phyloP scores from a whole-genome alignment of 2,113 vertebrate species.

The Grantiella picta region DNA sequence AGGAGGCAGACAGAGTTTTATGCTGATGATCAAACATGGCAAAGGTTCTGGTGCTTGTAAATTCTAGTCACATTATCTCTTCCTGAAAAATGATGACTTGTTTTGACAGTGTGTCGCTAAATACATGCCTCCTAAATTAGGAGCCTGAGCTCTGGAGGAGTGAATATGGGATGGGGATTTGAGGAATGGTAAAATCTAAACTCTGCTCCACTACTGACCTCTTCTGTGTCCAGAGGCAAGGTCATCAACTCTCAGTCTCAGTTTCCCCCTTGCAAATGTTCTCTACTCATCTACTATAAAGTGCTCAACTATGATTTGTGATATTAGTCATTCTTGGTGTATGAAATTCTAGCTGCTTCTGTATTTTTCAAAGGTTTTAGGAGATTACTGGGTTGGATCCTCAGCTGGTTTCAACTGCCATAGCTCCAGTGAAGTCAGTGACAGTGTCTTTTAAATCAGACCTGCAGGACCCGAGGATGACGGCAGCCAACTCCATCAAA shows the following conservation, averaged over 20 bases:
- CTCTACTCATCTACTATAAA: background rate
- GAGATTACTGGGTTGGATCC: background rate
- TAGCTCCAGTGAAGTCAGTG: background rate
- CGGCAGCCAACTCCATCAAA: background rate
- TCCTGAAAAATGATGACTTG: slow-evolving; percentile 18
- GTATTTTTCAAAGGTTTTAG: background rate
- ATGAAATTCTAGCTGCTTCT: background rate
- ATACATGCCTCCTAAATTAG: slow-evolving; percentile 30
- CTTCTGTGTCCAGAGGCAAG: background rate
- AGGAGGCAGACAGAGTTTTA: background rate
- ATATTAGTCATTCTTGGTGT: background rate
- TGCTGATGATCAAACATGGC: slow-evolving; percentile 19
- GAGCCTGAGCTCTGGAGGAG: background rate
- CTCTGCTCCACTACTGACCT: background rate
- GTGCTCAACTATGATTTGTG: background rate
- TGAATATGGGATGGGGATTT: background rate
- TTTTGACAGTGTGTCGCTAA: slow-evolving; percentile 28
- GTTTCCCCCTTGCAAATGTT: background rate
- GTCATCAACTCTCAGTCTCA: background rate
- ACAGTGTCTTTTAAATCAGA: slow-evolving; percentile 21
- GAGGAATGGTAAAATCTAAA: background rate
- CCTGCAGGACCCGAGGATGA: background rate
- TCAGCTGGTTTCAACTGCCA: slow-evolving; percentile 7
- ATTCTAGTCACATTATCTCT: slow-evolving; percentile 45
- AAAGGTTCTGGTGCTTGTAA: slow-evolving; percentile 41